These are phyloP conservation scores for Halictus ligatus DNA, from an alignment of 2,888 invertebrate species.

Conservation along the genomic window DNA sequence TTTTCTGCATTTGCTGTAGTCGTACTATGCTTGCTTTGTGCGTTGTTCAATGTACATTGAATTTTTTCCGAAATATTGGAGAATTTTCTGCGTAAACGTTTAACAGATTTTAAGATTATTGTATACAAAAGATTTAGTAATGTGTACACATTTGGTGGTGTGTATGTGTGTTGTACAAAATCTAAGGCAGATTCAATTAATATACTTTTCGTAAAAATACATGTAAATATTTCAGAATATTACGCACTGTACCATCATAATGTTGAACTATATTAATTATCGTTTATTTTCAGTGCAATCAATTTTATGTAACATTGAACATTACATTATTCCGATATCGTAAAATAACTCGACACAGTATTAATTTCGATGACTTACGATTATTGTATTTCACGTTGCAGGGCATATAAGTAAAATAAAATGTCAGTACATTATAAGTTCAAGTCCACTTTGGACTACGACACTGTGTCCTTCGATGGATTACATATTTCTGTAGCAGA, in stretches of 20 bases:
- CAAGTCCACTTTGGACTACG: slow-evolving; percentile 97
- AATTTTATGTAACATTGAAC: slow-evolving; percentile 5
- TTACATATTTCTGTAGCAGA: slow-evolving; percentile 98
- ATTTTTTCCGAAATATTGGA: neutral
- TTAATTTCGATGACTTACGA: neutral
- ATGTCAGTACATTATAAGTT: slow-evolving; percentile 99
- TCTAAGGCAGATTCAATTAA: neutral
- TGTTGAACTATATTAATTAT: neutral
- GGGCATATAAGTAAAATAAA: slow-evolving; percentile 73
- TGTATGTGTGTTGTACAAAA: neutral
- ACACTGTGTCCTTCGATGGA: slow-evolving; percentile 98
- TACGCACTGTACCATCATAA: neutral
- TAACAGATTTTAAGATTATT: neutral
- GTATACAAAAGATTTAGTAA: neutral
- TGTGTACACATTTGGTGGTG: neutral
- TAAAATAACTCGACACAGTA: neutral
- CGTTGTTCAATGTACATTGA: neutral
- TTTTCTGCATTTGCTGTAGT: slow-evolving; percentile 5
- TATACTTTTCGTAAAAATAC: neutral
- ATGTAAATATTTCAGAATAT: neutral
- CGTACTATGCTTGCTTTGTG: neutral
- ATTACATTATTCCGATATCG: neutral
- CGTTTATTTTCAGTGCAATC: neutral
- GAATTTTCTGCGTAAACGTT: neutral
- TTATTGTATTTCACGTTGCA: slow-evolving; percentile 30